Evolutionary conservation across 2,113 vertebrate species (phyloP).

Genomic region (Forbesichthys agassizii): DNA sequence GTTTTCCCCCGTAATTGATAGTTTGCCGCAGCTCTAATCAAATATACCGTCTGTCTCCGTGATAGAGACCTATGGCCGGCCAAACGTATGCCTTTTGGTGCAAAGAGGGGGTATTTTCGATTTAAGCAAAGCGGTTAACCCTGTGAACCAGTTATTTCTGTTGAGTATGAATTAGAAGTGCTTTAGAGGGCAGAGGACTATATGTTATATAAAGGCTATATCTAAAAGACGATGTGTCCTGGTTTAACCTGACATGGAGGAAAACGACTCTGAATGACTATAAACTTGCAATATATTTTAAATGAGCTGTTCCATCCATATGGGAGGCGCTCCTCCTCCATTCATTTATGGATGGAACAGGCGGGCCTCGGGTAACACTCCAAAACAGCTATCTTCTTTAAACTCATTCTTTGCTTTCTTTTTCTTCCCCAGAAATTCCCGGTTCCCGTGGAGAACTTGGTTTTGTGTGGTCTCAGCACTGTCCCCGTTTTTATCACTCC

Average conservation of each 20-base stretch:
- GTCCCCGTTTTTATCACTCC: slow-evolving; percentile 87
- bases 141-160: slow-evolving; percentile 15
- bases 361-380: slow-evolving; percentile 44
- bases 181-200: too few species aligned
- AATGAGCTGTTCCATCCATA: neutral
- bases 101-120: slow-evolving; percentile 27
- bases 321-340: slow-evolving; percentile 28
- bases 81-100: slow-evolving; percentile 27
- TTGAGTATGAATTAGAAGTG: slow-evolving; percentile 5
- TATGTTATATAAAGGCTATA: neutral
- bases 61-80: slow-evolving; percentile 49
- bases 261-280: neutral
- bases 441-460: slow-evolving; percentile 83
- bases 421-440: slow-evolving; percentile 56
- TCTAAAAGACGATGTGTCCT: neutral
- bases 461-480: slow-evolving; percentile 93
- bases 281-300: neutral
- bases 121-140: slow-evolving; percentile 12
- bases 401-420: slow-evolving; percentile 74
- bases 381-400: slow-evolving; percentile 55
- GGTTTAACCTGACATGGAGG: neutral
- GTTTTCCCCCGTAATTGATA: slow-evolving; percentile 64
- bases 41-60: slow-evolving; percentile 53
- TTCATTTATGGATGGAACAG: slow-evolving; percentile 53
- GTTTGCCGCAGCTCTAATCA: slow-evolving; percentile 58